These are phyloP conservation scores for Regulus satrapa DNA, from an alignment of 2,113 vertebrate species.

Conservation along the genomic window DNA sequence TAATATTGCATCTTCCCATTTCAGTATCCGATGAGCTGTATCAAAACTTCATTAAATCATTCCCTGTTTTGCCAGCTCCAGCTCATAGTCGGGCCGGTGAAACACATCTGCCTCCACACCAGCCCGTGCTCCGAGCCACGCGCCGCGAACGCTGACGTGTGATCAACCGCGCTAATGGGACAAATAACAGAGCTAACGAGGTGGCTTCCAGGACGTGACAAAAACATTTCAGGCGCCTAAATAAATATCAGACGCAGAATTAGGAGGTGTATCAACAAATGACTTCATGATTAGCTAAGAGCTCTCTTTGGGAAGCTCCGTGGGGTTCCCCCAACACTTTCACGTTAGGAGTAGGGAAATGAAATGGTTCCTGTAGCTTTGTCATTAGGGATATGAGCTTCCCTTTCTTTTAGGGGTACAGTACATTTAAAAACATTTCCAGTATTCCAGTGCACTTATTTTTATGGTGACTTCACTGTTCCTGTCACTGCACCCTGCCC, in stretches of 20 bases:
- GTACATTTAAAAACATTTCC: not conserved
- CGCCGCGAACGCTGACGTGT: accelerated
- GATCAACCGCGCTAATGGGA: not conserved
- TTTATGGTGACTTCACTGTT: accelerated
- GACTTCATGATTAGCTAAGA: not conserved
- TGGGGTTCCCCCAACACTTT: not conserved
- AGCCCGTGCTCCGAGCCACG: not conserved
- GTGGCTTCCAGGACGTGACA: not conserved
- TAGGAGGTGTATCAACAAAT: not conserved
- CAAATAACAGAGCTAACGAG: conserved; percentile 28
- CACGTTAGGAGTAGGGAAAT: not conserved
- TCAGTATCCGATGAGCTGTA: conserved; percentile 67
- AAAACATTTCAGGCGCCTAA: not conserved
- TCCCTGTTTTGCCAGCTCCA: conserved; percentile 44
- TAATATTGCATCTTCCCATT: conserved; percentile 65
- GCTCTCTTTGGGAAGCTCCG: not conserved
- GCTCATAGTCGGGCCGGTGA: not conserved
- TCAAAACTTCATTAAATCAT: conserved; percentile 72
- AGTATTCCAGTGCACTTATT: not conserved
- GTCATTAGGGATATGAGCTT: too few species aligned
- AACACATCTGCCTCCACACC: not conserved
- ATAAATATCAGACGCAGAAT: not conserved
- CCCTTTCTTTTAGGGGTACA: not conserved
- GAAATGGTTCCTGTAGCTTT: not conserved
- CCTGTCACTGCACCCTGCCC: not conserved